These are phyloP conservation scores for Heteromormyrus szaboi DNA, from an alignment of 2,797 vertebrate genomes.

Conservation along the genomic window DNA sequence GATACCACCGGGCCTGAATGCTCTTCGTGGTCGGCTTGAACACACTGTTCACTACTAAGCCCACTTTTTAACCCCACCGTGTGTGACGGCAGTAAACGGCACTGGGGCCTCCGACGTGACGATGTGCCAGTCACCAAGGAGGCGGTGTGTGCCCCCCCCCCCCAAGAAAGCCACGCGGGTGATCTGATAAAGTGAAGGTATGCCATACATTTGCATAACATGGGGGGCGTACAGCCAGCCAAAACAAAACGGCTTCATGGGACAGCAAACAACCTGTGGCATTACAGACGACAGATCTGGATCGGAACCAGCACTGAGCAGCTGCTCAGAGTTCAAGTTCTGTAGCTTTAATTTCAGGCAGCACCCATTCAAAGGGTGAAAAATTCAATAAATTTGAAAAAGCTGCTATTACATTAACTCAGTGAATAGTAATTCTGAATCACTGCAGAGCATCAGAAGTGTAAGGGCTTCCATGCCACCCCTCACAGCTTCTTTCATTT, in stretches of 20 bases:
- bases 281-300: background rate
- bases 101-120: background rate
- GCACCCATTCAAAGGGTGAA: background rate
- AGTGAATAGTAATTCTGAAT: background rate
- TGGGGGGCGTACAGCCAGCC: background rate
- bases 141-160: too few relatives aligned
- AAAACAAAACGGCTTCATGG: background rate
- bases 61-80: background rate
- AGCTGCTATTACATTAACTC: background rate
- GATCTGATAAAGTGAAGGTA: conserved; percentile 1
- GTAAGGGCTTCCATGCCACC: background rate
- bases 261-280: background rate
- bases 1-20: background rate
- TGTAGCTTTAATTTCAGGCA: background rate
- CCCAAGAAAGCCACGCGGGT: background rate
- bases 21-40: background rate
- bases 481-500: background rate
- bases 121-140: background rate
- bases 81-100: background rate
- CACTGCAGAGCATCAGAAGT: background rate
- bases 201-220: background rate
- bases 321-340: background rate
- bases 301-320: background rate
- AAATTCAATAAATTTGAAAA: background rate
- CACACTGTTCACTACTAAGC: background rate